Conservation (phyloP, 1,140 invertebrate genomes). For the Conopomorpha cramerella region DNA sequence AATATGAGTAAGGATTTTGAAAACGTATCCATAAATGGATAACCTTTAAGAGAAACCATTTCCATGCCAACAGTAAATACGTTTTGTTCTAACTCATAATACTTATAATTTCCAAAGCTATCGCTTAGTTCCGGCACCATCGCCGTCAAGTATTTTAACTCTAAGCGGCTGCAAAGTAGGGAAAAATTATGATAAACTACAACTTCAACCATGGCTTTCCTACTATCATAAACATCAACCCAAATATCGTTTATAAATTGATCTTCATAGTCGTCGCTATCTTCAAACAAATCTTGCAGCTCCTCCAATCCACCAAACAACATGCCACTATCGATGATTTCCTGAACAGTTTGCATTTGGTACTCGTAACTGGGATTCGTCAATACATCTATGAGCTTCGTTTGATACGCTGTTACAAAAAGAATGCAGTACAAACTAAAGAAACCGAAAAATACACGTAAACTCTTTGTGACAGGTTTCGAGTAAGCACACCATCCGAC, state of each 20-base stretch:
- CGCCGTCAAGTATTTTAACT: conserved; percentile 32
- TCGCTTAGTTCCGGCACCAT: conserved; percentile 35
- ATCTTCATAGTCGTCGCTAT: conserved; percentile 43
- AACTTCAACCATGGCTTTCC: conserved; percentile 37
- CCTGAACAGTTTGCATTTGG: conserved; percentile 51
- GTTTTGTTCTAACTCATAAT: conserved; percentile 37
- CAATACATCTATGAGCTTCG: conserved; percentile 58
- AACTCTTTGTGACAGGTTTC: conserved; percentile 37
- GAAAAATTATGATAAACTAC: conserved; percentile 39
- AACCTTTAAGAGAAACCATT: conserved; percentile 55
- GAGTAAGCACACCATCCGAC: conserved; percentile 44
- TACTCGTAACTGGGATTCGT: conserved; percentile 50
- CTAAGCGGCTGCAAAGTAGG: conserved; percentile 29
- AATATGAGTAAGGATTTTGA: conserved; percentile 38
- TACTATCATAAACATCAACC: conserved; percentile 28
- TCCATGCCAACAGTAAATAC: conserved; percentile 57
- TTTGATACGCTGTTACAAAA: conserved; percentile 55
- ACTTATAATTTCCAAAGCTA: conserved; percentile 22
- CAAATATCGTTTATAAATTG: conserved; percentile 39
- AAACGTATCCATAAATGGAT: conserved; percentile 51
- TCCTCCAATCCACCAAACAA: conserved; percentile 53
- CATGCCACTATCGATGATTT: conserved; percentile 44
- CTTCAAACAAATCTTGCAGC: conserved; percentile 52
- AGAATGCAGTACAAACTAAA: conserved; percentile 56
- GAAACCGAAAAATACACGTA: conserved; percentile 54